Conservation (phyloP, 2,888 invertebrate species). For the Orgyia antiqua region DNA sequence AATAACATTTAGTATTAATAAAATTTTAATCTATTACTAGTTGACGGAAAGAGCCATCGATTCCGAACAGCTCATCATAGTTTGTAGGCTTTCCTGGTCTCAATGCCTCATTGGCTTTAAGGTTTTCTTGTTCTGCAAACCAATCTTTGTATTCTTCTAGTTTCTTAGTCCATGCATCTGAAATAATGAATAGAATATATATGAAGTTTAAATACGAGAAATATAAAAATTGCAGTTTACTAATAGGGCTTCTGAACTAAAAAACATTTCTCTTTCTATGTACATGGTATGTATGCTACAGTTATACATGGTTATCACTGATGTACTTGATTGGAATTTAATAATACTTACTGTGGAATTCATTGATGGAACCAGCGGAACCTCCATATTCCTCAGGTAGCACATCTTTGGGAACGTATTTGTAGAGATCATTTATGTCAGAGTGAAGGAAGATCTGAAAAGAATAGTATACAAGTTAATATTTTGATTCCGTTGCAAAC, state of each 20-base stretch:
- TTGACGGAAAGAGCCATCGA: slow-evolving; percentile 93
- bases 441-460: slow-evolving; percentile 86
- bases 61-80: slow-evolving; percentile 91
- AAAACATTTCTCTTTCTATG: too few relatives aligned
- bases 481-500: too few relatives aligned
- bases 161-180: slow-evolving; percentile 89
- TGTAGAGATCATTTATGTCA: slow-evolving; percentile 85
- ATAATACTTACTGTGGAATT: slow-evolving; percentile 81
- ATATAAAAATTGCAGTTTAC: too few relatives aligned
- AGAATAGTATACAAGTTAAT: too few relatives aligned
- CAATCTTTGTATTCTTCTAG: slow-evolving; percentile 86
- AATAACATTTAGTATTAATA: slow-evolving; percentile 6
- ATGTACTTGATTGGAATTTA: too few relatives aligned
- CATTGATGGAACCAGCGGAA: slow-evolving; percentile 83
- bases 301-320: too few relatives aligned
- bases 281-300: too few relatives aligned
- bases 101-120: slow-evolving; percentile 88
- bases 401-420: slow-evolving; percentile 87
- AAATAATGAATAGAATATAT: too few relatives aligned
- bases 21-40: slow-evolving; percentile 84
- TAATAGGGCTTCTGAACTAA: too few relatives aligned
- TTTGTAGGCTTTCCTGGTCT: slow-evolving; percentile 92
- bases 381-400: slow-evolving; percentile 92
- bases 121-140: slow-evolving; percentile 88
- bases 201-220: too few relatives aligned